Base-by-base conservation (phyloP, 2,113 vertebrate species). In the Pseudorasbora parva region DNA sequence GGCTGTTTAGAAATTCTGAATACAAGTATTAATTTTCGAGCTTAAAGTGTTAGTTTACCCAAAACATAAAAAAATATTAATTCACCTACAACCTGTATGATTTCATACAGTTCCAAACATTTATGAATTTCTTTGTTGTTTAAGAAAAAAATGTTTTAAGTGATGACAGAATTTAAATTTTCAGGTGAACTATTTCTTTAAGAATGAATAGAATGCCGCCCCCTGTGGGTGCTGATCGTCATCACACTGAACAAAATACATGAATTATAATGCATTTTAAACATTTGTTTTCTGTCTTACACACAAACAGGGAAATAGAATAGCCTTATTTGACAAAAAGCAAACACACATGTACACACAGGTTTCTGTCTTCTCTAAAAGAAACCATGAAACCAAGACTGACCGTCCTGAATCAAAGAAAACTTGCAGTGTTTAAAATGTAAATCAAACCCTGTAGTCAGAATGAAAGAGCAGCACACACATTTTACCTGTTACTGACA, bases 191-290 rank as follows among this genome's bases (percentile, higher is more conserved):
- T 49, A 49, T 15, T 1, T 12, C 12, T 14, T 47, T 54, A 54
- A 54, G 19, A 69, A 17, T 23, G 0, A 37, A 23, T 30, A 47
- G 12, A 11, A 43, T 76, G 45, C 45, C 66, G 88, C 84, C 89
- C 74, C 80, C 87, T 75, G 81, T 91, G 93, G 89, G 30, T 4
- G 82, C 1, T 2, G 4, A 41, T 0, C 23, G 3, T 54, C 4
- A 89, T 19, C 84, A 66, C 85, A 89, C 15, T 25, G 23, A 23
- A 49, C 14, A 68, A 41, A 56, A 33, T 10, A 51, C 56, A 75
- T 14, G 21, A 68, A 21, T 17, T 6, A 9, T 3, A 51, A 60
- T 6, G 15, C 56, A 1, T 78, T 77, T 27, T 19, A 87, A 87
- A 45, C 6, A 78, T 85, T 85, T 85, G 71, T 86, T 86, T 62